phyloP scores from a whole-genome alignment of 2,113 vertebrate genomes.

The Syngnathus typhle region DNA sequence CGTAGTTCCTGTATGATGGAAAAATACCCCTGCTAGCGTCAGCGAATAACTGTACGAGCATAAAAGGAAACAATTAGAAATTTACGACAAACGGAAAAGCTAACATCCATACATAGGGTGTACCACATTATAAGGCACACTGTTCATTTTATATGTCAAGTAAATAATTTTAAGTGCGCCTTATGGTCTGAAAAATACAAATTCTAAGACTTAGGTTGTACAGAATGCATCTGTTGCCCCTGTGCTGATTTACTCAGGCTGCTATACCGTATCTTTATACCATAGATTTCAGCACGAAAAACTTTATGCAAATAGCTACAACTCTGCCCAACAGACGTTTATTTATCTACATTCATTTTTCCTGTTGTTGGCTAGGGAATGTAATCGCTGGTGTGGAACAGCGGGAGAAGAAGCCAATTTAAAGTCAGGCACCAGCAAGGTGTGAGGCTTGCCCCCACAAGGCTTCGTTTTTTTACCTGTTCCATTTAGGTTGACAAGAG shows the following conservation, averaged over 20 bases:
- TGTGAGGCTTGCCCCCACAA: slow-evolving; percentile 48
- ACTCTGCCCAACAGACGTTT: slow-evolving; percentile 35
- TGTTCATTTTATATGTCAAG: too few species aligned
- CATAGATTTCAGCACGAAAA: slow-evolving; percentile 20
- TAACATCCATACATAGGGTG: too few species aligned
- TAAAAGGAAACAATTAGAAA: too few species aligned
- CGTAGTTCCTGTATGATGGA: too few species aligned
- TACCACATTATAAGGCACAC: too few species aligned
- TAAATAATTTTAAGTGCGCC: too few species aligned
- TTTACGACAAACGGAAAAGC: too few species aligned
- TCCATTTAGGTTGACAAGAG: slow-evolving; percentile 49
- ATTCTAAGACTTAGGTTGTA: slow-evolving; percentile 17
- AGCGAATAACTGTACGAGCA: too few species aligned
- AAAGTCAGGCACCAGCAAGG: slow-evolving; percentile 47
- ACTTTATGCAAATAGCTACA: slow-evolving; percentile 35
- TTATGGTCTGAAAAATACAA: too few species aligned
- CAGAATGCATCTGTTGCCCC: slow-evolving; percentile 21
- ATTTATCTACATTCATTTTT: slow-evolving; percentile 57
- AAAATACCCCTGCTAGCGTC: too few species aligned
- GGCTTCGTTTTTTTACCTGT: slow-evolving; percentile 51
- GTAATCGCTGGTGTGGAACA: slow-evolving; percentile 59
- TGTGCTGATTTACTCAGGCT: slow-evolving; percentile 9
- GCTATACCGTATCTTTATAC: not conserved
- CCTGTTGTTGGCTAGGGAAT: slow-evolving; percentile 38
- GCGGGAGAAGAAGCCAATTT: slow-evolving; percentile 60